phyloP scores from a whole-genome alignment of 2,888 invertebrate genomes.

The Cecidostiba fungosa region DNA sequence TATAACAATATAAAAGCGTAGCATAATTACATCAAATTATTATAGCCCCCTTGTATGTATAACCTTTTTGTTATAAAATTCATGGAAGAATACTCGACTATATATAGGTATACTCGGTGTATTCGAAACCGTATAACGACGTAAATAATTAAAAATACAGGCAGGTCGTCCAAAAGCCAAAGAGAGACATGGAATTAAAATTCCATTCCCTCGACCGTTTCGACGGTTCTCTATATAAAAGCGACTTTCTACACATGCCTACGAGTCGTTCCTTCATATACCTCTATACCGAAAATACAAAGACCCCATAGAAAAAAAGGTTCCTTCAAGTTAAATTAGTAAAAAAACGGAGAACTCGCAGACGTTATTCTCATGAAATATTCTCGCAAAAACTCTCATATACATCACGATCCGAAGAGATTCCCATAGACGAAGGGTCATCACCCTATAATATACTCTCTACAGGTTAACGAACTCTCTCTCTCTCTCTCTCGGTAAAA shows the following conservation, averaged over 20 bases:
- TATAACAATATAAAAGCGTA: too few species aligned
- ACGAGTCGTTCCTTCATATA: background rate
- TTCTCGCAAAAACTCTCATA: background rate
- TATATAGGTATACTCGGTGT: background rate
- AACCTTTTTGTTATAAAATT: background rate
- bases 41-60: background rate
- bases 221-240: background rate
- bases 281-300: background rate
- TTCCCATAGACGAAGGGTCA: background rate
- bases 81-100: background rate
- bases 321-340: background rate
- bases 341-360: background rate
- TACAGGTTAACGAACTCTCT: too few species aligned
- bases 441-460: background rate
- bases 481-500: too few species aligned
- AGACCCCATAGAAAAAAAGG: background rate
- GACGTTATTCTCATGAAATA: background rate
- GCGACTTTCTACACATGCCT: background rate
- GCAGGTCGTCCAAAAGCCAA: background rate
- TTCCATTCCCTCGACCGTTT: background rate
- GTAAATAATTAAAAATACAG: constrained; percentile 5
- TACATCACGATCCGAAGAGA: background rate
- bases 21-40: too few species aligned
- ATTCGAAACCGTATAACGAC: background rate
- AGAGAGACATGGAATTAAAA: constrained; percentile 4